Conservation (phyloP, 2,797 vertebrate genomes). For the Acanthiza pusilla region DNA sequence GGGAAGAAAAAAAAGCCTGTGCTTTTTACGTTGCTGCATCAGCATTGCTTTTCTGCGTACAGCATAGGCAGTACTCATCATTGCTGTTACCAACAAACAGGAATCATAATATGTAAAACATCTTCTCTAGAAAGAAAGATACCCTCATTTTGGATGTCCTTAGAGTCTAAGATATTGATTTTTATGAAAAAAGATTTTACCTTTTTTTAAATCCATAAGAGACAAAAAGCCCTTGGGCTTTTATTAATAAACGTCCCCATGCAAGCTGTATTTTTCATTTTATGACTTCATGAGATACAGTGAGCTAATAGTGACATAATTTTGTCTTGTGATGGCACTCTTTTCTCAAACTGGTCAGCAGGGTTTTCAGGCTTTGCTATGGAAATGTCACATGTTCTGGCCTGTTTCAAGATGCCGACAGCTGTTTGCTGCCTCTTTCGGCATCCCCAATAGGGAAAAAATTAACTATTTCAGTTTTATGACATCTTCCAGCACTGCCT, state of each 20-base stretch:
- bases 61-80: fast-evolving
- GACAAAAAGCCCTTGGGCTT: neutral
- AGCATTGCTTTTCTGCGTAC: fast-evolving
- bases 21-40: neutral
- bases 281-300: neutral
- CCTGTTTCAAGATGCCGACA: neutral
- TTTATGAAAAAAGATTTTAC: neutral
- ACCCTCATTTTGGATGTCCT: neutral
- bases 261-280: neutral
- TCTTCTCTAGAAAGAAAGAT: neutral
- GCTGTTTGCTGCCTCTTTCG: neutral
- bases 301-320: neutral
- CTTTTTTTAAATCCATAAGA: fast-evolving
- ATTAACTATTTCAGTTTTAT: conserved; percentile 39
- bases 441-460: neutral
- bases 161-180: neutral
- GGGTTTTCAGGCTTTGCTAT: conserved; percentile 49
- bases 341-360: conserved; percentile 7
- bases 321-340: conserved; percentile 56
- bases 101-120: neutral
- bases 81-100: neutral
- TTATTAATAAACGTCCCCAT: neutral
- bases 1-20: neutral
- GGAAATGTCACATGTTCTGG: neutral
- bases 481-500: neutral